Percentiles rank a stretch among this genome's conserved stretches.
These are phyloP conservation scores for Spermophilus dauricus DNA, from an alignment of 2,113 vertebrate genomes.

Conservation along the genomic window DNA sequence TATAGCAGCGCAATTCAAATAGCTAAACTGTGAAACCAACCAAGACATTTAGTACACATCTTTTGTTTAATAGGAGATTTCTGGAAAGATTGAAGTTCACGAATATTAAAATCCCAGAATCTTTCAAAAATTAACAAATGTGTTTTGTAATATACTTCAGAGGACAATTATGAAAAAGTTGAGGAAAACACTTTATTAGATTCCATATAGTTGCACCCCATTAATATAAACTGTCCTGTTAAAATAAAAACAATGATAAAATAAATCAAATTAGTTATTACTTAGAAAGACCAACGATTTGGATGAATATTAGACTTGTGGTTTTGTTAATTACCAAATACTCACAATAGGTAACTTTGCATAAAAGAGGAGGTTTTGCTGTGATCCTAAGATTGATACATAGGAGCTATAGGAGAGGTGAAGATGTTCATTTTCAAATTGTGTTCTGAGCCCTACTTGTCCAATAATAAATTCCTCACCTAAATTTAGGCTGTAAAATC, in stretches of 20 bases:
- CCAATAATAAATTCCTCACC: not conserved
- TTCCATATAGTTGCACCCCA: not conserved
- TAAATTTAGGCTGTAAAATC: not conserved
- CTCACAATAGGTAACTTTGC: not conserved
- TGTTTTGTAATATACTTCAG: not conserved
- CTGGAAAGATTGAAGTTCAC: not conserved
- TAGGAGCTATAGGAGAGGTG: not conserved
- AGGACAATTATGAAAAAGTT: not conserved
- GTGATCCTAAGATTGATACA: not conserved
- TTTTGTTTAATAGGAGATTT: not conserved
- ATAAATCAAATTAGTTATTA: not conserved
- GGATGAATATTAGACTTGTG: not conserved
- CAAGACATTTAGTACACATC: not conserved
- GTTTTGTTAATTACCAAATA: not conserved
- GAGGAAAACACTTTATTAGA: not conserved
- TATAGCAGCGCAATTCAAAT: no score
- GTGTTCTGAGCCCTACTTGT: not conserved
- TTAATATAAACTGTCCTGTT: not conserved
- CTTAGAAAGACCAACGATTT: not conserved
- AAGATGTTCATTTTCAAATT: not conserved
- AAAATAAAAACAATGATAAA: not conserved
- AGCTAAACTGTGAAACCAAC: no score
- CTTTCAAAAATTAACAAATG: not conserved
- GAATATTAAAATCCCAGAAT: not conserved
- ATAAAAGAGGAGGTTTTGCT: not conserved